These are phyloP conservation scores for Barnardius zonarius DNA, from an alignment of 2,113 vertebrate genomes.

Conservation along the genomic window DNA sequence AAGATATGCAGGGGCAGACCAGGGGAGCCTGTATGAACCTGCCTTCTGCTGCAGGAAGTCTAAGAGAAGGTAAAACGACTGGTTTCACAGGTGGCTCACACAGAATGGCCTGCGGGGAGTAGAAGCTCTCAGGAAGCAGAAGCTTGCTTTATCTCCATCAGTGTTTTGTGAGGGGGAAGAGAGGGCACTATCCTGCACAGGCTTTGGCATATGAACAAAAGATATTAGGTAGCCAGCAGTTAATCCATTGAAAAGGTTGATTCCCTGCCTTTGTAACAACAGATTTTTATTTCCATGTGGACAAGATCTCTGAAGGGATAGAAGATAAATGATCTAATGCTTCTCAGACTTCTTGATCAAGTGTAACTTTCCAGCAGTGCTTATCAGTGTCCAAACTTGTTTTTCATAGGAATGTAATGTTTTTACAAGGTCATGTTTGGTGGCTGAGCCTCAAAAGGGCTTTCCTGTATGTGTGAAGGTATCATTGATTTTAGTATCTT, in stretches of 20 bases:
- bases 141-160: background rate
- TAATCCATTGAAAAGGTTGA: background rate
- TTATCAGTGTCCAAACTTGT: slow-evolving; percentile 2
- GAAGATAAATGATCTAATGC: background rate
- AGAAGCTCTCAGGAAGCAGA: background rate
- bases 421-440: background rate
- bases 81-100: slow-evolving; percentile 33
- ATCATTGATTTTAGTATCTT: background rate
- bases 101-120: slow-evolving; percentile 6
- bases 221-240: background rate
- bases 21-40: slow-evolving; percentile 41
- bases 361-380: background rate
- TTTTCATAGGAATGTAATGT: background rate
- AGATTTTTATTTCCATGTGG: background rate
- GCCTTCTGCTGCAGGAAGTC: slow-evolving; percentile 17
- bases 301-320: background rate
- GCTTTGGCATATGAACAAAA: background rate
- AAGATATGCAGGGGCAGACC: background rate
- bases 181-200: background rate
- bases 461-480: background rate
- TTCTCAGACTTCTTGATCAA: background rate
- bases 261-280: background rate
- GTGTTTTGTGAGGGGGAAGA: background rate
- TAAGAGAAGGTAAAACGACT: slow-evolving; percentile 40
- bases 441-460: background rate